Percentiles rank a stretch among this genome's conserved stretches.
phyloP scores from a whole-genome alignment of 2,113 vertebrate species.

The Carlito syrichta region DNA sequence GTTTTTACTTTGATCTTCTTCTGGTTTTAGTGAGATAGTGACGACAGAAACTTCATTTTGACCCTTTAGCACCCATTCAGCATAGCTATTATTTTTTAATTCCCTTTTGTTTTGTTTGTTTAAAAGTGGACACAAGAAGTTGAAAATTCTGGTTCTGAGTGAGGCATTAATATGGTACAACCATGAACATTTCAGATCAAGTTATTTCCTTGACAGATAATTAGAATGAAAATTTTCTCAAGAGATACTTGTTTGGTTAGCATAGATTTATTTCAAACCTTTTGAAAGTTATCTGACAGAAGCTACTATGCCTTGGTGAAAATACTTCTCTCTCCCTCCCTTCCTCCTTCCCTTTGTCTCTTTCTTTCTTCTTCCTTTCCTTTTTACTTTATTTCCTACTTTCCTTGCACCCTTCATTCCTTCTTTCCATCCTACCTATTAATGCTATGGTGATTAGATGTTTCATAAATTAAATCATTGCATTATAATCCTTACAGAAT shows the following conservation, averaged over 20 bases:
- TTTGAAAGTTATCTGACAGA: neutral
- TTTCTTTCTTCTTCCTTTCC: neutral
- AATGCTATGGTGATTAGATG: neutral
- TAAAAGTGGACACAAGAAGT: neutral
- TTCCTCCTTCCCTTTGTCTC: neutral
- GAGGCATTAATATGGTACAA: neutral
- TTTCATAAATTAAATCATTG: neutral
- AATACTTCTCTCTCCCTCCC: neutral
- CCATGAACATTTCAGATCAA: neutral
- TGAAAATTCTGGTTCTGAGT: neutral
- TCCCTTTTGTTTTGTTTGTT: neutral
- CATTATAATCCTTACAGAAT: neutral
- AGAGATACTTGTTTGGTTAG: neutral
- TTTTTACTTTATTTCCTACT: neutral
- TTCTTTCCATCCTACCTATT: neutral
- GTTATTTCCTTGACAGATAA: neutral
- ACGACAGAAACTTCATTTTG: neutral
- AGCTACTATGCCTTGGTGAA: neutral
- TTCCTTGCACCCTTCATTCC: neutral
- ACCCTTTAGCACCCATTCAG: neutral
- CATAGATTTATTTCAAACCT: neutral
- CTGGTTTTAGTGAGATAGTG: neutral
- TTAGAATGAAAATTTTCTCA: neutral
- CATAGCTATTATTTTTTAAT: neutral
- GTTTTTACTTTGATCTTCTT: neutral